Evolutionary conservation across 2,797 vertebrate species (phyloP).

Genomic region (Anomalospiza imberbis): DNA sequence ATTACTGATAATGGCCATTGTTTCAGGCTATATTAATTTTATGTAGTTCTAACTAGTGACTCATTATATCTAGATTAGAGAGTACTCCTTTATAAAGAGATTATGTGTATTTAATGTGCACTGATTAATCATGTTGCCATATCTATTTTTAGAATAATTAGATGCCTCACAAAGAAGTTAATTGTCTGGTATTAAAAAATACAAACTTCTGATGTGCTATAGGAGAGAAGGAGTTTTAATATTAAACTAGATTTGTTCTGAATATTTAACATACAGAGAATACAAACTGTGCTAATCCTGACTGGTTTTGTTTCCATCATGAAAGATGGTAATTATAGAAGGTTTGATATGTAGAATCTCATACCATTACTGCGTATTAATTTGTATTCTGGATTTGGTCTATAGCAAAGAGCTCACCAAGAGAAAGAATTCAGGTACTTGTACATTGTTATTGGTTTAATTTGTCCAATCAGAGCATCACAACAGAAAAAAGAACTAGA

Average conservation of each 20-base stretch:
- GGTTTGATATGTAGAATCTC: not conserved
- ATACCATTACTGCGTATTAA: not conserved
- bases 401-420: not conserved
- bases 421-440: not conserved
- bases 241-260: not conserved
- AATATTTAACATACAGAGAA: not conserved
- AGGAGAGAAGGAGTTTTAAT: not conserved
- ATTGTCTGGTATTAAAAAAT: not conserved
- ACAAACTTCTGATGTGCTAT: not conserved
- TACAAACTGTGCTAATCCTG: not conserved
- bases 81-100: not conserved
- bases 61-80: not conserved
- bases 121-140: not conserved
- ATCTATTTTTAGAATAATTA: slow-evolving; percentile 6
- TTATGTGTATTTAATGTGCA: not conserved
- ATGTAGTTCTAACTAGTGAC: not conserved
- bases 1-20: not conserved
- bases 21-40: not conserved
- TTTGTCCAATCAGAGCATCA: not conserved
- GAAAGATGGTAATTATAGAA: not conserved
- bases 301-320: not conserved
- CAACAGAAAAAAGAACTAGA: not conserved
- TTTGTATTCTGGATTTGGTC: not conserved
- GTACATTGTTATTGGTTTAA: not conserved
- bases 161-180: not conserved